phyloP scores from a whole-genome alignment of 2,888 invertebrate species.

The Micropterix aruncella region DNA sequence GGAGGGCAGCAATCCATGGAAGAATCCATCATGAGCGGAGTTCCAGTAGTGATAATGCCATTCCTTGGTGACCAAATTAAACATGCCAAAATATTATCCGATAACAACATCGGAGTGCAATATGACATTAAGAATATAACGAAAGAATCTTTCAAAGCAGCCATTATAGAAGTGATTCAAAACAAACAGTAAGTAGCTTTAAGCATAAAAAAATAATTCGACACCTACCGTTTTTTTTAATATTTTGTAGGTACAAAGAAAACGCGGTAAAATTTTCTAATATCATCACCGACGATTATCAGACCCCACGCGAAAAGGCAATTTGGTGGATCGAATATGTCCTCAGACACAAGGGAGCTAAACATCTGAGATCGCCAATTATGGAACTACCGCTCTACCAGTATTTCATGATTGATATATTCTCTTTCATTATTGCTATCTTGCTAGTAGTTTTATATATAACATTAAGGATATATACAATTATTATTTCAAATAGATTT shows the following conservation, averaged over 20 bases:
- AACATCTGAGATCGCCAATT: slow-evolving; percentile 13
- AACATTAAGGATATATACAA: background rate
- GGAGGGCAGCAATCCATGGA: slow-evolving; percentile 12
- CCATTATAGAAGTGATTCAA: slow-evolving; percentile 1
- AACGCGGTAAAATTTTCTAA: slow-evolving; percentile 10
- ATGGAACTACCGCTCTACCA: slow-evolving; percentile 13
- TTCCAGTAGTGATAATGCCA: slow-evolving; percentile 10
- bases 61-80: slow-evolving; percentile 9
- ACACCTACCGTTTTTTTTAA: background rate
- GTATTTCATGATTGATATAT: slow-evolving; percentile 15
- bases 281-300: slow-evolving; percentile 14
- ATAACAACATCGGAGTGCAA: background rate
- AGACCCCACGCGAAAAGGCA: slow-evolving; percentile 15
- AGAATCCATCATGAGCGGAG: slow-evolving; percentile 9
- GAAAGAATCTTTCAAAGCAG: slow-evolving; percentile 2
- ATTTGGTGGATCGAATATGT: slow-evolving; percentile 18
- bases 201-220: background rate
- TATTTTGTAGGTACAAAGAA: slow-evolving; percentile 15
- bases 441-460: background rate
- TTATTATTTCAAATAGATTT: too few species aligned
- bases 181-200: slow-evolving; percentile 2
- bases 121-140: background rate
- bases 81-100: slow-evolving; percentile 6
- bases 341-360: slow-evolving; percentile 13
- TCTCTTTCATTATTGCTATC: slow-evolving; percentile 6